Conservation (phyloP, 2,888 invertebrate genomes). For the Troides helena region DNA sequence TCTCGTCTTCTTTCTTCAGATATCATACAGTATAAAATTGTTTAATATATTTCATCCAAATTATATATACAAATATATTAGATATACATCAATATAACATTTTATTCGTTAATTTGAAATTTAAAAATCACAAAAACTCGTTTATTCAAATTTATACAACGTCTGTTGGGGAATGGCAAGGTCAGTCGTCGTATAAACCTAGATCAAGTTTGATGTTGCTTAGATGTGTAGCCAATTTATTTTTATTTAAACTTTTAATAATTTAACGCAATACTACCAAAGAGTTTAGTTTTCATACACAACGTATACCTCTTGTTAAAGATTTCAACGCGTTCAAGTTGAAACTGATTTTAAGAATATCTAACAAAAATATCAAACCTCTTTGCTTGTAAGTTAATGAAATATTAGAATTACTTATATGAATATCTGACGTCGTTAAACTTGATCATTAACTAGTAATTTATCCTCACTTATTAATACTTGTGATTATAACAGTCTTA, state of each 20-base stretch:
- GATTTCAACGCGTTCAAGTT: constrained; percentile 26
- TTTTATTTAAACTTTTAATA: constrained; percentile 16
- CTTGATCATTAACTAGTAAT: too few relatives aligned
- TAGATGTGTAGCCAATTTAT: constrained; percentile 16
- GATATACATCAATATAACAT: constrained; percentile 1
- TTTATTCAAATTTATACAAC: constrained; percentile 28
- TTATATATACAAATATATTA: background rate
- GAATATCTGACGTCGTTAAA: too few relatives aligned
- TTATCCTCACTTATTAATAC: too few relatives aligned
- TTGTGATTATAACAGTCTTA: background rate
- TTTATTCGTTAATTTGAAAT: constrained; percentile 18
- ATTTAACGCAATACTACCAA: background rate
- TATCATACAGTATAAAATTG: background rate
- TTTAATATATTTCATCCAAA: background rate
- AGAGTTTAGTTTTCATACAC: too few relatives aligned
- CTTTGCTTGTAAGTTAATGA: too few relatives aligned
- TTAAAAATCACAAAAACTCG: constrained; percentile 17
- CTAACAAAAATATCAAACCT: too few relatives aligned
- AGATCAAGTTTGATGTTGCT: constrained; percentile 25
- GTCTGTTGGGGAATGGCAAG: constrained; percentile 29
- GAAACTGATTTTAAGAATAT: too few relatives aligned
- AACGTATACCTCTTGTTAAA: constrained; percentile 20
- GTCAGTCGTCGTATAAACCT: constrained; percentile 28
- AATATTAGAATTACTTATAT: too few relatives aligned
- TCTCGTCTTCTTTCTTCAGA: background rate